A percentile compares a stretch with the other conserved stretches of the same genome.
Conservation (phyloP, 1,140 invertebrate species). For the Steinernema khuongi region DNA sequence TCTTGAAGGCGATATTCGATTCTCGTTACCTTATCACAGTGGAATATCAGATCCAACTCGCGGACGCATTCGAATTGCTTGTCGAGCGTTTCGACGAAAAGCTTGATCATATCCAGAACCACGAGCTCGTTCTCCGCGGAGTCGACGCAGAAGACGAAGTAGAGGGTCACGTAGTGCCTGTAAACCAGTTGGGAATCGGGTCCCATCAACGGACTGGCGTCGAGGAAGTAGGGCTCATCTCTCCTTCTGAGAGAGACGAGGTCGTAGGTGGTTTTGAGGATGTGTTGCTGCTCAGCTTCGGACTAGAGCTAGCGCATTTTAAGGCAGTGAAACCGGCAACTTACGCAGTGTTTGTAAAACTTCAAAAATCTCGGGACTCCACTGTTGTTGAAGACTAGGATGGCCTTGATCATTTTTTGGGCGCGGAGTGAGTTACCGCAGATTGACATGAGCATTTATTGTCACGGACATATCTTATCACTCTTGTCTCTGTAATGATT, state of each 20-base stretch:
- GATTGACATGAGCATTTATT: not conserved
- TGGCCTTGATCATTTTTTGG: slow-evolving; percentile 90
- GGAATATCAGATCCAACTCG: slow-evolving; percentile 97
- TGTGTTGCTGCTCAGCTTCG: slow-evolving; percentile 98
- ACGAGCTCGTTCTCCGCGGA: slow-evolving; percentile 97
- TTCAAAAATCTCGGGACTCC: slow-evolving; percentile 93
- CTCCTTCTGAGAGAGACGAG: slow-evolving; percentile 96
- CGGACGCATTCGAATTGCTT: slow-evolving; percentile 99
- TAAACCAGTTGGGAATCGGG: slow-evolving; percentile 98
- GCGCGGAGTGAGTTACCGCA: not conserved
- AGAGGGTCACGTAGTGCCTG: slow-evolving; percentile 94
- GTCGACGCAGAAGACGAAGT: slow-evolving; percentile 99
- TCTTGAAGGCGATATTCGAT: slow-evolving; percentile 14
- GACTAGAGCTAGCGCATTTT: slow-evolving; percentile 69
- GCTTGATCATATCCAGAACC: slow-evolving; percentile 96
- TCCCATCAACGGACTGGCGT: slow-evolving; percentile 93
- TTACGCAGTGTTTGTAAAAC: slow-evolving; percentile 98
- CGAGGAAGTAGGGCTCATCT: slow-evolving; percentile 98
- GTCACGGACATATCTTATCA: too few species aligned
- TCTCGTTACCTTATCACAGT: slow-evolving; percentile 79
- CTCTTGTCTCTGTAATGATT: too few species aligned
- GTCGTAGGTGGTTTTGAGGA: slow-evolving; percentile 97
- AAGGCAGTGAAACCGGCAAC: slow-evolving; percentile 51
- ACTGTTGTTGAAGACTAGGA: slow-evolving; percentile 98
- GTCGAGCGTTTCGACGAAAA: slow-evolving; percentile 95